These are phyloP conservation scores for Bagarius yarrelli DNA, from an alignment of 2,113 vertebrate genomes.

Conservation along the genomic window DNA sequence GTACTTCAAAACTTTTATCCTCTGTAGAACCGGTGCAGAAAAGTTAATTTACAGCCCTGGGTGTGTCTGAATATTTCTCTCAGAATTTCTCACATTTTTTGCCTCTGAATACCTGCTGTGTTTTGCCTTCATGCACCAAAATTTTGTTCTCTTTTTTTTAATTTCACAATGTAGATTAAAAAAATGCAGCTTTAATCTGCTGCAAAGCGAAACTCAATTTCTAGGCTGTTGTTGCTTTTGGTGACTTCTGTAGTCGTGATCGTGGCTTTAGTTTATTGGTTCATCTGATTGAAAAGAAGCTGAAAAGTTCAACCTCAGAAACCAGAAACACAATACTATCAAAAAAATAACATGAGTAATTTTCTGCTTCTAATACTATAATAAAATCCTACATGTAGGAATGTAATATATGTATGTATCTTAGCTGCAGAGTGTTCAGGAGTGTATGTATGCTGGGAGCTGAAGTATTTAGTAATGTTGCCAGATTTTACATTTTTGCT, in stretches of 20 bases:
- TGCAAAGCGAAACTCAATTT: neutral
- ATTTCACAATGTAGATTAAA: slow-evolving; percentile 6
- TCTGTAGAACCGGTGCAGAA: no score
- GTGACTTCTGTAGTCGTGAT: neutral
- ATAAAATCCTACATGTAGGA: neutral
- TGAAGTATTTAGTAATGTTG: neutral
- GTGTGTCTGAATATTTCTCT: slow-evolving; percentile 19
- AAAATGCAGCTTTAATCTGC: neutral
- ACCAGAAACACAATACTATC: neutral
- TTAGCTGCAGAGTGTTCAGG: no score
- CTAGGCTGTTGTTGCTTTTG: neutral
- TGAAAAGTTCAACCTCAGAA: neutral
- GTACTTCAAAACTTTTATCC: no score
- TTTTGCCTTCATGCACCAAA: slow-evolving; percentile 27
- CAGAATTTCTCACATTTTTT: no score
- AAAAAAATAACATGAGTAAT: neutral
- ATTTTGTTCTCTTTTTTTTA: neutral
- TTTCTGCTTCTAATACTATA: neutral
- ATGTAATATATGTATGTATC: neutral
- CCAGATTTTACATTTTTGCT: neutral
- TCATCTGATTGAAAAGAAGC: neutral
- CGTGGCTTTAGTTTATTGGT: neutral
- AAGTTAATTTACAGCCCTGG: no score
- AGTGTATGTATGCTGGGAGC: neutral
- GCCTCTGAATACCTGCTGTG: slow-evolving; percentile 41